Evolutionary conservation across 2,797 vertebrate genomes (phyloP), one percentile per base, ranked within the genome.

Genomic region (Agapornis canus): DNA sequence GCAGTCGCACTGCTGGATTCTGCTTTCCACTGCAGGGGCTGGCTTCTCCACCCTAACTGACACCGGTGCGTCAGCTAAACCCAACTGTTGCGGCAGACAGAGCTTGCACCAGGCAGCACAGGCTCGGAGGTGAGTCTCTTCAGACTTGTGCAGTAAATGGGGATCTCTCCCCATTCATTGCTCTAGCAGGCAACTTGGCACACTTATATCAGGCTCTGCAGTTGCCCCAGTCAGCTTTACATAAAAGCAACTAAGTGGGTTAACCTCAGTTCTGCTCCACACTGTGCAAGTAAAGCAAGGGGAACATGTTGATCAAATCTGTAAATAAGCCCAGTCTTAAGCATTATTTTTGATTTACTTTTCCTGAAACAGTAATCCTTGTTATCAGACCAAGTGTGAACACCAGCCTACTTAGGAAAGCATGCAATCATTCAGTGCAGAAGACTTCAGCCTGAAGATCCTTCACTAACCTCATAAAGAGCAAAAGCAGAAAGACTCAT

Each of bases 121-220:
- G 35, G 26, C 21, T 35, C 3, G 0, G 23, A 18, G 6, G 7
- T 15, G 3, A 5, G 6, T n/a, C 51, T 70, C 26, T 32, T 37
- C 48, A 49, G 54, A 6, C 27, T 25, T 0, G 0, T 22, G n/a
- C 37, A 43, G 48, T 11, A 54, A 37, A 61, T 5, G 5, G 16
- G 27, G 42, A 54, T 32, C 54, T 15, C 21, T 32, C 21, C n/a
- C 54, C n/a, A 56, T 32, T 22, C 32, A 56, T 15, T 65, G 45
- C 59, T 52, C 26, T 29, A 20, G 21, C 0, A 0, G 4, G 22
- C 2, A 1, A 17, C 21, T 31, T 1, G 2, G 39, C 3, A 0
- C 13, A 7, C n/a, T n/a, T 10, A 1, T 1, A 2, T 18, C 26
- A 48, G 35, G 47, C 18, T 61, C 47, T 60, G 37, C 47, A 54